Percentiles rank a stretch among this genome's conserved stretches.
Conservation (phyloP, 1,140 invertebrate species). For the Procambarus virginalis region DNA sequence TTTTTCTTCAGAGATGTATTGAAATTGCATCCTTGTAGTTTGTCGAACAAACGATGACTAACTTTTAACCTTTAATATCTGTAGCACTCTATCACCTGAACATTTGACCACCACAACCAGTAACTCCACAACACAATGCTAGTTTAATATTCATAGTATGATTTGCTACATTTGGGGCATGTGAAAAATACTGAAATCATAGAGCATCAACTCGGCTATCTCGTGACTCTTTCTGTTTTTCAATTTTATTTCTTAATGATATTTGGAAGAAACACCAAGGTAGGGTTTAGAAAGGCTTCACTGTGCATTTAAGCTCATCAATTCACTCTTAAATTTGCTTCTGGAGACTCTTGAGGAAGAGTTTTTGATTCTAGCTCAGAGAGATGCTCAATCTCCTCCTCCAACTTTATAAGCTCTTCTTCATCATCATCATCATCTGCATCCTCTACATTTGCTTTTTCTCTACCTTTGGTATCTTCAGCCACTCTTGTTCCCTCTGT, state of each 20-base stretch:
- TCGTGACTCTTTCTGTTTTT: constrained; percentile 1
- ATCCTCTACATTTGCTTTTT: neutral
- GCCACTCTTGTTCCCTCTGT: neutral
- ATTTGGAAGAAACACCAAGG: constrained; percentile 18
- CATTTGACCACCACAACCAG: constrained; percentile 43
- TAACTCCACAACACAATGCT: constrained; percentile 28
- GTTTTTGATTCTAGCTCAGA: constrained; percentile 60
- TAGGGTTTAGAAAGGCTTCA: constrained; percentile 12
- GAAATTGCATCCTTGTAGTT: neutral
- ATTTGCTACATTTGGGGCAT: constrained; percentile 12
- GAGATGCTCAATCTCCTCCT: neutral
- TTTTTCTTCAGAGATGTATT: neutral
- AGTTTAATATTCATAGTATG: constrained; percentile 7
- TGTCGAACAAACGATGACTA: constrained; percentile 43
- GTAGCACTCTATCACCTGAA: constrained; percentile 31
- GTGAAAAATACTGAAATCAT: constrained; percentile 24
- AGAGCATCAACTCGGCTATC: constrained; percentile 23
- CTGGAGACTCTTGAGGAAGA: constrained; percentile 59
- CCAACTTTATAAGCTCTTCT: neutral
- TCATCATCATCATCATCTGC: neutral
- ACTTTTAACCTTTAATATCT: constrained; percentile 24
- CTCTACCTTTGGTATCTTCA: neutral
- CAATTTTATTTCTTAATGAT: neutral
- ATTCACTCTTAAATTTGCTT: constrained; percentile 48
- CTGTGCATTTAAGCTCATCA: constrained; percentile 40